Conservation (phyloP, 2,797 vertebrate species). For the Tragelaphus oryx region DNA sequence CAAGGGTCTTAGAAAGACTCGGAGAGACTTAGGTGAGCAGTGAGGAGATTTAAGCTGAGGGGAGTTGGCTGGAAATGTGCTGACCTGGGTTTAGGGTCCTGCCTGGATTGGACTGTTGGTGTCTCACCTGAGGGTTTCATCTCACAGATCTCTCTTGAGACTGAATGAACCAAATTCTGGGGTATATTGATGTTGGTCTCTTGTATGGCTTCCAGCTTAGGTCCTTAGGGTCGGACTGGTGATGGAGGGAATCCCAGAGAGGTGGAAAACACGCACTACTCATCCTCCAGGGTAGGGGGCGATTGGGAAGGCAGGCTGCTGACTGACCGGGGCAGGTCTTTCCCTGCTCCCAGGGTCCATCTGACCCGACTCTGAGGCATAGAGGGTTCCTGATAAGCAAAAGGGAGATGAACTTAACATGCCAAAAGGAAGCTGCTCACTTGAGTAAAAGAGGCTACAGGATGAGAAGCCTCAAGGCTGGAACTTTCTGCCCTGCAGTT, state of each 20-base stretch:
- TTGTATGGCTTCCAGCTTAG: not conserved
- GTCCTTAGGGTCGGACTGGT: not conserved
- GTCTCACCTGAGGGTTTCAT: not conserved
- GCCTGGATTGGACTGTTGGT: not conserved
- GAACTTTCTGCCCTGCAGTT: not conserved
- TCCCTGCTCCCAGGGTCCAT: too few relatives aligned
- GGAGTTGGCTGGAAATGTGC: not conserved
- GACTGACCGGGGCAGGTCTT: not conserved
- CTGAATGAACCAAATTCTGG: not conserved
- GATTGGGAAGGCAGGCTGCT: not conserved
- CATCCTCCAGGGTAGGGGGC: not conserved
- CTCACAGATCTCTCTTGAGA: not conserved
- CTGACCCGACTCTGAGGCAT: not conserved
- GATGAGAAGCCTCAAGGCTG: not conserved
- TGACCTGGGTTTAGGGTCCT: not conserved
- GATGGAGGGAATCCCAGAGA: not conserved
- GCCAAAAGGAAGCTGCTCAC: not conserved
- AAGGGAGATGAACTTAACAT: not conserved
- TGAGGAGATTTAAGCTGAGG: rapidly evolving
- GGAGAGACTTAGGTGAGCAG: not conserved
- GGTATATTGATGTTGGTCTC: not conserved
- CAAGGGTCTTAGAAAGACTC: not conserved
- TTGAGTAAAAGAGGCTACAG: not conserved
- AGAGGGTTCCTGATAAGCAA: not conserved
- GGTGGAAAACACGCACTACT: not conserved